Evolutionary conservation across 2,113 vertebrate species (phyloP).

Genomic region (Scartelaos histophorus): DNA sequence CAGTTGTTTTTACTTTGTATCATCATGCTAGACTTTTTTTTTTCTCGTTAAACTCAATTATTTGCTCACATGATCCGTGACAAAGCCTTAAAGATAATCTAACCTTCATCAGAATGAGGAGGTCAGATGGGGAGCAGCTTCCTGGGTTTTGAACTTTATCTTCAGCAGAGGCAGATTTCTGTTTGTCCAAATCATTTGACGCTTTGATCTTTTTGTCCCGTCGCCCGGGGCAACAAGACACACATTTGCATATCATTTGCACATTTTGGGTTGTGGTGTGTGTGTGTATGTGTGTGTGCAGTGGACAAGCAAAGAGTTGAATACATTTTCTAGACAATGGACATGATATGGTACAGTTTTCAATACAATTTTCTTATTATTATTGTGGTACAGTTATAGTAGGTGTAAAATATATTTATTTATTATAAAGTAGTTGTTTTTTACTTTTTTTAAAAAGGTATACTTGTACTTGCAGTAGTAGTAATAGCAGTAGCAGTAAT

Average conservation of each 20-base stretch:
- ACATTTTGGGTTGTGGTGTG: constrained; percentile 39
- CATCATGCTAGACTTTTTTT: neutral
- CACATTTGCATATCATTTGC: constrained; percentile 43
- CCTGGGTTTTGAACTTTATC: constrained; percentile 19
- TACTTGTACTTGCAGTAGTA: neutral
- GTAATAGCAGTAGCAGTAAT: too few relatives aligned
- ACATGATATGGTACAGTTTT: neutral
- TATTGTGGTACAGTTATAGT: too few relatives aligned
- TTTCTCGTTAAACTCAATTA: constrained; percentile 10
- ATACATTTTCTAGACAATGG: neutral
- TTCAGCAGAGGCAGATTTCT: neutral
- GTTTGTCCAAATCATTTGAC: constrained; percentile 20
- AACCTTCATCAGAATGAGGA: constrained; percentile 6
- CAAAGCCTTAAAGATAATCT: constrained; percentile 4
- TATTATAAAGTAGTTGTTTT: too few relatives aligned
- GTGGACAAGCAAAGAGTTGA: constrained; percentile 14
- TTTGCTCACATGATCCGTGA: constrained; percentile 11
- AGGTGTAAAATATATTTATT: too few relatives aligned
- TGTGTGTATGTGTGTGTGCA: constrained; percentile 9
- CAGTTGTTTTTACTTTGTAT: neutral
- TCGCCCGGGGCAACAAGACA: constrained; percentile 13
- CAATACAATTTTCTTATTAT: too few relatives aligned
- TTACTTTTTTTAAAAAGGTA: neutral
- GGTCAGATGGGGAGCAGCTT: constrained; percentile 6
- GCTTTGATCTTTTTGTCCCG: constrained; percentile 40